phyloP scores from a whole-genome alignment of 2,888 invertebrate genomes.

The Seira ritae region DNA sequence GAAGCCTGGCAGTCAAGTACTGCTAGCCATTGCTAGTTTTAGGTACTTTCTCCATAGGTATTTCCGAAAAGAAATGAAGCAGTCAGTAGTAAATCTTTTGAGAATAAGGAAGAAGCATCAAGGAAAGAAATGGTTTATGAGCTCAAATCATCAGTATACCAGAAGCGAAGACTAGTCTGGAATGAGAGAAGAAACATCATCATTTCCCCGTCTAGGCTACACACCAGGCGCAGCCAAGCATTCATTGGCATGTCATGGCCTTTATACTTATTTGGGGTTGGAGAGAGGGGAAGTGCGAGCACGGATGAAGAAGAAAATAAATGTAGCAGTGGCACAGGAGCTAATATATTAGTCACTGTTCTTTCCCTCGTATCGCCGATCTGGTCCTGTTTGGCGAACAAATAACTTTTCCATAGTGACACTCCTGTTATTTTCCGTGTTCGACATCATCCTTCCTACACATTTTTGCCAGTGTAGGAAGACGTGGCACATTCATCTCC shows the following conservation, averaged over 20 bases:
- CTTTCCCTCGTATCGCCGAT: neutral
- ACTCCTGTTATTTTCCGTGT: conserved; percentile 30
- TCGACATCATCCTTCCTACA: conserved; percentile 44
- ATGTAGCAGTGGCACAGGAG: conserved; percentile 9
- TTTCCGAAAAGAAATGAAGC: neutral
- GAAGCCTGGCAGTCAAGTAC: neutral
- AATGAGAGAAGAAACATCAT: conserved; percentile 19
- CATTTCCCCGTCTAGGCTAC: neutral
- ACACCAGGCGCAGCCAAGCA: neutral
- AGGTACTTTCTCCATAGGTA: neutral
- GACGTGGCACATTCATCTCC: conserved; percentile 36
- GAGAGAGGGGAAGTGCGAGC: neutral
- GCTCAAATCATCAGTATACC: conserved; percentile 47
- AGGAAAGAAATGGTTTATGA: conserved; percentile 49
- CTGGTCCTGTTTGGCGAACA: conserved; percentile 18
- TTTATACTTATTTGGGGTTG: neutral
- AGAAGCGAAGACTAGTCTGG: neutral
- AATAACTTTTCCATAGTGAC: conserved; percentile 20
- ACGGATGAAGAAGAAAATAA: neutral
- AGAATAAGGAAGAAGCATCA: conserved; percentile 9
- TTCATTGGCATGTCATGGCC: too few species aligned
- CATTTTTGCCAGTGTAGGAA: conserved; percentile 32
- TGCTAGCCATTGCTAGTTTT: neutral
- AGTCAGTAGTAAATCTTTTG: conserved; percentile 11
- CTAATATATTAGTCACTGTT: conserved; percentile 37